Percentiles rank a stretch among this genome's conserved stretches.
Conservation (phyloP, 2,797 vertebrate genomes). For the Carcharodon carcharias region DNA sequence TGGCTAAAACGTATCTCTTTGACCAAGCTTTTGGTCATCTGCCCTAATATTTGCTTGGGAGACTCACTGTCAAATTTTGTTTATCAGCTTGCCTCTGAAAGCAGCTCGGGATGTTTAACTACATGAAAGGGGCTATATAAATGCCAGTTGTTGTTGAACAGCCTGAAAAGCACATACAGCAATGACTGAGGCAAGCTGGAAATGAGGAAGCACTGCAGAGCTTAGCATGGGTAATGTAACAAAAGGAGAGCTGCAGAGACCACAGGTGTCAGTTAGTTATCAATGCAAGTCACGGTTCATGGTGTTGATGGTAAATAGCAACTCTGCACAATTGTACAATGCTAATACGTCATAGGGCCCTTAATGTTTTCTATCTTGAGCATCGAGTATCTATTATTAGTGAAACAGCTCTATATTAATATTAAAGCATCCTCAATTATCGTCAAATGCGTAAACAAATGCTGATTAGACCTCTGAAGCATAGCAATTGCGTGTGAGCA, state of each 20-base stretch:
- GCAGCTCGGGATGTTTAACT: too few relatives aligned
- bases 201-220: not conserved
- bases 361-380: not conserved
- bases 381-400: not conserved
- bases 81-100: too few relatives aligned
- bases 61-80: too few relatives aligned
- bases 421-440: slow-evolving; percentile 4
- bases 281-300: not conserved
- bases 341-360: not conserved
- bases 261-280: not conserved
- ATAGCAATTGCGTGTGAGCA: not conserved
- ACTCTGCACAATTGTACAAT: not conserved
- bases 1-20: too few relatives aligned
- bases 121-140: too few relatives aligned
- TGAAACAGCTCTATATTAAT: not conserved
- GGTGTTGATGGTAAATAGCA: not conserved
- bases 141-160: too few relatives aligned
- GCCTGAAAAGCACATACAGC: not conserved
- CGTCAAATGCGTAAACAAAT: not conserved
- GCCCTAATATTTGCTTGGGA: too few relatives aligned
- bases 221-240: not conserved
- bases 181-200: not conserved
- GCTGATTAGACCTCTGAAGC: not conserved
- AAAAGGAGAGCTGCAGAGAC: not conserved
- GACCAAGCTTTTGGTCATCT: too few relatives aligned